A percentile compares a stretch with the other conserved stretches of the same genome.
phyloP scores from a whole-genome alignment of 1,140 invertebrate species.

The Asbolus verrucosus region DNA sequence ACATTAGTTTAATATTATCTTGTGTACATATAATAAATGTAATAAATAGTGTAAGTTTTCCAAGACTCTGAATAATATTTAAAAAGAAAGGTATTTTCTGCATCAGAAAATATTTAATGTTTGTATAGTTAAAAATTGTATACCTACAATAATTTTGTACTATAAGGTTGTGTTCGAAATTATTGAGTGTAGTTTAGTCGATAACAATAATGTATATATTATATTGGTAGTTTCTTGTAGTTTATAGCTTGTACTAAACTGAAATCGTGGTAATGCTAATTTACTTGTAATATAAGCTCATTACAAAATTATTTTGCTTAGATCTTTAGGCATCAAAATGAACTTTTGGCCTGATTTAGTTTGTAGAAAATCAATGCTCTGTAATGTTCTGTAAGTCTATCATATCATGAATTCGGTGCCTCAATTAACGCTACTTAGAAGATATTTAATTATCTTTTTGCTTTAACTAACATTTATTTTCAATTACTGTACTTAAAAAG shows the following conservation, averaged over 20 bases:
- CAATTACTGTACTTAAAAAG: conserved; percentile 15
- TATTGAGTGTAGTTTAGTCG: conserved; percentile 7
- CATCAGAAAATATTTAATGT: conserved; percentile 50
- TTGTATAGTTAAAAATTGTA: conserved; percentile 9
- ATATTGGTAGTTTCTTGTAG: not conserved
- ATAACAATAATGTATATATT: conserved; percentile 13
- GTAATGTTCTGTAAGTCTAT: not conserved
- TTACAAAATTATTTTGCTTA: too few species aligned
- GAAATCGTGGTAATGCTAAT: too few species aligned
- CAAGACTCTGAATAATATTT: conserved; percentile 2
- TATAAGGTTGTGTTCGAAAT: conserved; percentile 29
- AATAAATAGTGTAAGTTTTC: conserved; percentile 34
- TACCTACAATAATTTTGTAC: conserved; percentile 23
- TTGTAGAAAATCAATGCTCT: too few species aligned
- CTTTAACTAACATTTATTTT: conserved; percentile 8
- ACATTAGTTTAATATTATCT: conserved; percentile 1
- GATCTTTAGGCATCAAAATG: too few species aligned
- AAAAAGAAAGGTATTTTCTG: conserved; percentile 42
- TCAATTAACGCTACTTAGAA: conserved; percentile 5
- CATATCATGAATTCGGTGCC: conserved; percentile 18
- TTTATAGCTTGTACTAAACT: conserved; percentile 9
- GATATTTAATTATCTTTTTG: not conserved
- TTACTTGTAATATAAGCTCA: not conserved
- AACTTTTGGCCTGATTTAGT: too few species aligned
- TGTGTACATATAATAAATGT: conserved; percentile 6